Evolutionary conservation across 2,888 invertebrate genomes (phyloP), one percentile per base, ranked within the genome.

Genomic region (Cephus pulcher): DNA sequence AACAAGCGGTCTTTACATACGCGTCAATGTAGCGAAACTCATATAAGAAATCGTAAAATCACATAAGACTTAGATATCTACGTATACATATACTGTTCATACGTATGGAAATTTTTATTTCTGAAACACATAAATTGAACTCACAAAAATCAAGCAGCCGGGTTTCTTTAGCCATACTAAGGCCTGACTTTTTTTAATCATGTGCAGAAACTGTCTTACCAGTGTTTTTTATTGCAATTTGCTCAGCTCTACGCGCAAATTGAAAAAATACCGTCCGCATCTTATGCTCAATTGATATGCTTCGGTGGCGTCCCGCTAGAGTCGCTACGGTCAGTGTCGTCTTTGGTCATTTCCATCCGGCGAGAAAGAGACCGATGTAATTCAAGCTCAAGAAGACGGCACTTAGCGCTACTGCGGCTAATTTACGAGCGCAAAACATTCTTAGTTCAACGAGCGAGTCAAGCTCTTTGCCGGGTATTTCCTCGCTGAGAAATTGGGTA

Each of bases 391-490:
- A 83, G 80, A 75, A 81, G 78, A 76, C 79, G 77, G 80, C 80
- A 82, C 79, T 83, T 82, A 81, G 81, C 79, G 78, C 68, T 76
- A 73, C 74, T 74, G 80, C 75, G 74, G 74, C 78, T 85, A 83
- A 86, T 86, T 85, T 84, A 85, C 82, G 83, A 80, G 81, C 74
- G 79, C 80, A 82, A 84, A 84, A 84, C 84, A 84, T 80, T 78
- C 76, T 69, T 35, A 35, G 37, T 74, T 74, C 74, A 30, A 34
- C 32, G 23, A 34, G 71, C 32, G 12, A 71, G 56, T 56, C 23
- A 56, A 30, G 74, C 76, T 69, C 73, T 80, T 80, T 75, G 75
- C 69, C 77, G 71, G 56, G 56, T 56, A 56, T 56, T 80, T 78
- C 80, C 70, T 74, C 71, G 33, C 74, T 78, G 82, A 83, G 81